A percentile compares a stretch with the other conserved stretches of the same genome.
Evolutionary conservation across 2,888 invertebrate genomes (phyloP).

Genomic region (Pristionchus entomophagus): DNA sequence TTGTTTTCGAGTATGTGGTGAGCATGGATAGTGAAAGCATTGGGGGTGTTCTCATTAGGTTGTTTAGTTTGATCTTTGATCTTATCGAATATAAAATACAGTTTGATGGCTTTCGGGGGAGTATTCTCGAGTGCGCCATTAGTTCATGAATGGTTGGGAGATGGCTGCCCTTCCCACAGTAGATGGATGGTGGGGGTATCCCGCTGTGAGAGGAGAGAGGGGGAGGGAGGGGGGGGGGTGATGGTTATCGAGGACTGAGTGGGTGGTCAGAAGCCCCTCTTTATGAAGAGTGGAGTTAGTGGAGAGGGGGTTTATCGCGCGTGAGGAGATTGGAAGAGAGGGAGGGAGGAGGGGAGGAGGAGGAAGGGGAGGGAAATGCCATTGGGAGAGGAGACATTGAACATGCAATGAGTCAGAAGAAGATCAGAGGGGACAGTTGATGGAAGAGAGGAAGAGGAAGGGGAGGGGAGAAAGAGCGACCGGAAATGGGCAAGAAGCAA

Average conservation of each 20-base stretch:
- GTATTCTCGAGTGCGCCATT: constrained; percentile 22
- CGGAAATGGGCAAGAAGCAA: constrained; percentile 3
- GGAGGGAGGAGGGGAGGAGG: neutral
- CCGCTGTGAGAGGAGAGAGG: constrained; percentile 7
- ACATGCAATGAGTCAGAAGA: constrained; percentile 41
- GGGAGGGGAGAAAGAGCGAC: neutral
- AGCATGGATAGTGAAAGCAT: no score
- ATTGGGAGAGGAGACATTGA: constrained; percentile 28
- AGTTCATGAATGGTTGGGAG: neutral
- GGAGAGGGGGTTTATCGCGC: constrained; percentile 1
- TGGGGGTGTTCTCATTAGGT: no score
- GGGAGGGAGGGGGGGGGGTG: neutral
- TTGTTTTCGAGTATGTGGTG: no score
- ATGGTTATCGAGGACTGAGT: constrained; percentile 1
- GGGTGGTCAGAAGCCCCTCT: constrained; percentile 16
- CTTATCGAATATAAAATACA: no score
- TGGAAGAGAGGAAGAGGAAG: constrained; percentile 16
- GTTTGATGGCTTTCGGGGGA: neutral
- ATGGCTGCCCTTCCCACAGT: neutral
- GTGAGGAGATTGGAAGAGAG: constrained; percentile 17
- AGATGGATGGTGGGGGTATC: constrained; percentile 8
- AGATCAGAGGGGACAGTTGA: constrained; percentile 23
- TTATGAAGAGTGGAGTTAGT: no score
- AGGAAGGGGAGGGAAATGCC: neutral
- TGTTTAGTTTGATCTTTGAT: neutral